Percentiles rank a stretch among this genome's conserved stretches.
phyloP scores from a whole-genome alignment of 2,888 invertebrate genomes.

The Keiferia lycopersicella region DNA sequence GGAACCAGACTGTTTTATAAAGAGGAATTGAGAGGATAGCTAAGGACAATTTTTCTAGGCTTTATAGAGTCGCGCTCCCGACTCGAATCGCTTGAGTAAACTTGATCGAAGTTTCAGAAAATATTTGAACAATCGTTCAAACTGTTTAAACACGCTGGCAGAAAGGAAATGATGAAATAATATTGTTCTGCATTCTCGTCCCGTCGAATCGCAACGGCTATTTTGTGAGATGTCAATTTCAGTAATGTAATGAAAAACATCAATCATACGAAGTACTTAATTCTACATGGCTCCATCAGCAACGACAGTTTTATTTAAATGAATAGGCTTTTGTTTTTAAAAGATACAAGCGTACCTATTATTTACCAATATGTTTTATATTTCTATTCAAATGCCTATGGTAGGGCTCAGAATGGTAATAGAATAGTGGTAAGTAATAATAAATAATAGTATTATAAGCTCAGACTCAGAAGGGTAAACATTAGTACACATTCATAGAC shows the following conservation, averaged over 20 bases:
- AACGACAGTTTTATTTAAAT: neutral
- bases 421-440: too few species aligned
- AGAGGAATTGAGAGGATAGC: too few species aligned
- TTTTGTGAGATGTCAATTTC: slow-evolving; percentile 8
- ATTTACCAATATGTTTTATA: too few species aligned
- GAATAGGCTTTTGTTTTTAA: neutral
- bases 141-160: slow-evolving; percentile 16
- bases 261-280: neutral
- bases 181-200: slow-evolving; percentile 13
- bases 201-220: neutral
- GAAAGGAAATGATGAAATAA: slow-evolving; percentile 17
- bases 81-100: slow-evolving; percentile 10
- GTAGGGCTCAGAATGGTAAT: too few species aligned
- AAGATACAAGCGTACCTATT: neutral
- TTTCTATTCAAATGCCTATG: too few species aligned
- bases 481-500: too few species aligned
- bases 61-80: neutral
- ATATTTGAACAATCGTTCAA: slow-evolving; percentile 23
- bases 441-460: too few species aligned
- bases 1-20: neutral
- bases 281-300: neutral
- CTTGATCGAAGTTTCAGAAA: slow-evolving; percentile 22
- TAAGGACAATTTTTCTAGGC: slow-evolving; percentile 12
- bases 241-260: neutral
- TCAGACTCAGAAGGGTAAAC: too few species aligned